These are phyloP conservation scores for Pluvianellus socialis DNA, from an alignment of 2,113 vertebrate species.

Conservation along the genomic window DNA sequence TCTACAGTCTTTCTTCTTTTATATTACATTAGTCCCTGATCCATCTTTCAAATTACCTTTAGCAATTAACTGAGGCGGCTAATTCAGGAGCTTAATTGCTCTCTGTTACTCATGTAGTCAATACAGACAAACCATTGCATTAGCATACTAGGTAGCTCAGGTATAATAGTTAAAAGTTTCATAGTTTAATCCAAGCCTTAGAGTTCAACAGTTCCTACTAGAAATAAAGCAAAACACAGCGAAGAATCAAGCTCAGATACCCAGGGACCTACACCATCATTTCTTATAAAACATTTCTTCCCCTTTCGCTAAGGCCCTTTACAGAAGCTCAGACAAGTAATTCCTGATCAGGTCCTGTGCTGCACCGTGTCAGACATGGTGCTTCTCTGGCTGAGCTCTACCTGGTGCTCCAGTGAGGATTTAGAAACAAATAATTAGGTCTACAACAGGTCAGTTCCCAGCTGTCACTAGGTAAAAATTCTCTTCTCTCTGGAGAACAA, in stretches of 20 bases:
- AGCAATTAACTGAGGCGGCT: slow-evolving; percentile 34
- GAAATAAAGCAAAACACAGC: background rate
- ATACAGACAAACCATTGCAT: background rate
- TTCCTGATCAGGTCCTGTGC: background rate
- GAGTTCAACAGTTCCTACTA: background rate
- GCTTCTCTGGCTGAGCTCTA: background rate
- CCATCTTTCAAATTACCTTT: slow-evolving; percentile 19
- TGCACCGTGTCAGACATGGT: background rate
- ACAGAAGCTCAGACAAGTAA: background rate
- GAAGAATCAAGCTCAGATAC: background rate
- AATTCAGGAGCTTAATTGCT: slow-evolving; percentile 15
- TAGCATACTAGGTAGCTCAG: background rate
- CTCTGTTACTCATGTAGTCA: background rate
- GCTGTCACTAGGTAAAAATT: background rate
- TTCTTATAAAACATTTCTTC: background rate
- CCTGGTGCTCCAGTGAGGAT: background rate
- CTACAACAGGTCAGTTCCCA: background rate
- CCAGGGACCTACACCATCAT: background rate
- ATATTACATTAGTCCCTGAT: background rate
- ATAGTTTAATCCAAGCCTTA: background rate
- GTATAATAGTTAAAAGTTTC: background rate
- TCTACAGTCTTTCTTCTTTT: background rate
- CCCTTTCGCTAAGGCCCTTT: background rate
- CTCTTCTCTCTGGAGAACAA: background rate
- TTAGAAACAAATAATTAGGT: background rate